phyloP scores from a whole-genome alignment of 2,113 vertebrate species.

The Forbesichthys agassizii region DNA sequence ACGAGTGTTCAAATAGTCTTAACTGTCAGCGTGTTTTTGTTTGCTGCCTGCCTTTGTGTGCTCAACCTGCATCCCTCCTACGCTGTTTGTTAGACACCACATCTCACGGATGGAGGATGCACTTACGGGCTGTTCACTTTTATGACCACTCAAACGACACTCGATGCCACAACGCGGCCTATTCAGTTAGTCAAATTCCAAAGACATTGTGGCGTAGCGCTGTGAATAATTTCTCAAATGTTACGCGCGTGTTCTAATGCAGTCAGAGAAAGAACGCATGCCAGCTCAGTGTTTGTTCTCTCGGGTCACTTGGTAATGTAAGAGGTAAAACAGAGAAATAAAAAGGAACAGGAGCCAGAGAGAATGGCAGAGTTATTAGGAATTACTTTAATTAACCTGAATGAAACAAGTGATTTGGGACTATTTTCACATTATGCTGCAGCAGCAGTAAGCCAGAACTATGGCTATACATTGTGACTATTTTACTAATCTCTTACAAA shows the following conservation, averaged over 20 bases:
- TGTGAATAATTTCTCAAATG: not conserved
- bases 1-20: not conserved
- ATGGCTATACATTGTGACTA: too few species aligned
- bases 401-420: too few species aligned
- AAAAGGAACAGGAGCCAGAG: too few species aligned
- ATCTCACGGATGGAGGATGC: conserved; percentile 46
- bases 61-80: conserved; percentile 57
- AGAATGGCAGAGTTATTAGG: too few species aligned
- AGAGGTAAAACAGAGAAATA: too few species aligned
- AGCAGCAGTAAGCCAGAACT: too few species aligned
- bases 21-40: conserved; percentile 51
- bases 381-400: too few species aligned
- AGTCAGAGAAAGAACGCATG: conserved; percentile 4
- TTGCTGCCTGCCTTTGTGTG: conserved; percentile 51
- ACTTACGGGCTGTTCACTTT: conserved; percentile 38
- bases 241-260: conserved; percentile 21
- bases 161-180: conserved; percentile 24
- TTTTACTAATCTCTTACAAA: too few species aligned
- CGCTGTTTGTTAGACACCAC: conserved; percentile 52
- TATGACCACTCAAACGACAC: conserved; percentile 31
- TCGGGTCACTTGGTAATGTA: too few species aligned
- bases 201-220: conserved; percentile 2
- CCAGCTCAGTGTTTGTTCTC: conserved; percentile 3
- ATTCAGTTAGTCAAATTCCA: conserved; percentile 11
- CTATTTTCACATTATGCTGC: too few species aligned